Evolutionary conservation across 2,113 vertebrate species (phyloP).

Genomic region (Canis aureus): DNA sequence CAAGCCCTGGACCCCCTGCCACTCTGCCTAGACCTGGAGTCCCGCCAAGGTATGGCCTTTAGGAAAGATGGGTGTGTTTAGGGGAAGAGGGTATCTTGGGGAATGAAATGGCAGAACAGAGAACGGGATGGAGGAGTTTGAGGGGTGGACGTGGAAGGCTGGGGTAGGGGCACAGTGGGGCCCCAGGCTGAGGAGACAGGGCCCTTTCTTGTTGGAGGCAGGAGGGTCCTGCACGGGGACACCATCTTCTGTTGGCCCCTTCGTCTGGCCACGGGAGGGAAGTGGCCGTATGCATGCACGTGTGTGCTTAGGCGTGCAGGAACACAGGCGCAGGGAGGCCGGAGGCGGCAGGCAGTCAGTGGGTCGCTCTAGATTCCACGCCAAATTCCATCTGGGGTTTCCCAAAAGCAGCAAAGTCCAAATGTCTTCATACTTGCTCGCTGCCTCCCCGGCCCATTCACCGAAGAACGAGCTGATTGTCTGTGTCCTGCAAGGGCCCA

Average conservation of each 20-base stretch:
- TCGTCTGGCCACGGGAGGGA: not conserved
- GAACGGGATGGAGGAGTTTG: not conserved
- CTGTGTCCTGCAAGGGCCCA: not conserved
- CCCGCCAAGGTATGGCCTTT: not conserved
- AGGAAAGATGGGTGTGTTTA: not conserved
- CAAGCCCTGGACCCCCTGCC: not conserved
- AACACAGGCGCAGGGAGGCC: not conserved
- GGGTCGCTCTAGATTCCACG: not conserved
- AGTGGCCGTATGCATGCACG: not conserved
- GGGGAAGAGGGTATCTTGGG: not conserved
- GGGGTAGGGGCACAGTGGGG: not conserved
- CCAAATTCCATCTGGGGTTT: constrained; percentile 59
- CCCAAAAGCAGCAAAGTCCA: not conserved
- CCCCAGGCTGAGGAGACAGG: not conserved
- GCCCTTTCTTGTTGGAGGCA: not conserved
- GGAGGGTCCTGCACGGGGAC: not conserved
- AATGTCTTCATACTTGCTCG: not conserved
- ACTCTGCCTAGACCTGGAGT: not conserved
- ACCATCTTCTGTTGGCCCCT: not conserved
- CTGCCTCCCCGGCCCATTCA: not conserved
- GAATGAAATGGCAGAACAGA: not conserved
- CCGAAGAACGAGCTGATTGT: constrained; percentile 71
- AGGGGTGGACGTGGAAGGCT: accelerated
- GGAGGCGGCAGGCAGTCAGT: not conserved
- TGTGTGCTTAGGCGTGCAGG: not conserved